These are phyloP conservation scores for Aproaerema taeniolella DNA, from an alignment of 2,888 invertebrate genomes.

Conservation along the genomic window DNA sequence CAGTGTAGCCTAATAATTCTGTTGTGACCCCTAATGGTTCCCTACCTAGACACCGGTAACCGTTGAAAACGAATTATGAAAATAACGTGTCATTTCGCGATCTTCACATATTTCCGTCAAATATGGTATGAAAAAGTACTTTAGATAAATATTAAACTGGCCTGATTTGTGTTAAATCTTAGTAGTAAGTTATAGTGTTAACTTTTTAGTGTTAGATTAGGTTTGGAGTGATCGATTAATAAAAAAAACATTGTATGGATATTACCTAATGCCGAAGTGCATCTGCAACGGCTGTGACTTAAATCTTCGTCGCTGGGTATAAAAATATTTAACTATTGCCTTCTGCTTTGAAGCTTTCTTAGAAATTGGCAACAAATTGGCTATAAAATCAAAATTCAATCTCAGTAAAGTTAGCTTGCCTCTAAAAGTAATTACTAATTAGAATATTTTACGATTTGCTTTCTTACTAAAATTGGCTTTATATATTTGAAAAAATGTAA, in stretches of 20 bases:
- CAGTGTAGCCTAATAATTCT: constrained; percentile 32
- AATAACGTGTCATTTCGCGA: constrained; percentile 49
- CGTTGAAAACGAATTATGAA: constrained; percentile 41
- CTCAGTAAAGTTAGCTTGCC: constrained; percentile 14
- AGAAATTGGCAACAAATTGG: constrained; percentile 35
- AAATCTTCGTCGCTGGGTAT: constrained; percentile 65
- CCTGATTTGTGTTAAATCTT: constrained; percentile 30
- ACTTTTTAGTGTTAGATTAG: constrained; percentile 26
- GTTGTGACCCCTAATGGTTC: too few relatives aligned
- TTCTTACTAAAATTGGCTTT: constrained; percentile 2
- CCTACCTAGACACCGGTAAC: constrained; percentile 40
- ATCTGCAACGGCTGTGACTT: constrained; percentile 66
- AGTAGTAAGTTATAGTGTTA: constrained; percentile 31
- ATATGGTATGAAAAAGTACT: constrained; percentile 26
- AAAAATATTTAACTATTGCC: constrained; percentile 28
- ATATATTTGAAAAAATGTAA: neutral
- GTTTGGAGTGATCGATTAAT: constrained; percentile 36
- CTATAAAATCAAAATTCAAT: constrained; percentile 21
- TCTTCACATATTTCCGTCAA: constrained; percentile 26
- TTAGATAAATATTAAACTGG: constrained; percentile 22
- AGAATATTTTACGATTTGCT: neutral
- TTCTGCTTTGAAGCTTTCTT: constrained; percentile 37
- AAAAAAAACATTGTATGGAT: constrained; percentile 47
- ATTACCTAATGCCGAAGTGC: constrained; percentile 63
- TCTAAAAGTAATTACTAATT: constrained; percentile 15